Conservation (phyloP, 2,113 vertebrate genomes). For the Hypomesus transpacificus region DNA sequence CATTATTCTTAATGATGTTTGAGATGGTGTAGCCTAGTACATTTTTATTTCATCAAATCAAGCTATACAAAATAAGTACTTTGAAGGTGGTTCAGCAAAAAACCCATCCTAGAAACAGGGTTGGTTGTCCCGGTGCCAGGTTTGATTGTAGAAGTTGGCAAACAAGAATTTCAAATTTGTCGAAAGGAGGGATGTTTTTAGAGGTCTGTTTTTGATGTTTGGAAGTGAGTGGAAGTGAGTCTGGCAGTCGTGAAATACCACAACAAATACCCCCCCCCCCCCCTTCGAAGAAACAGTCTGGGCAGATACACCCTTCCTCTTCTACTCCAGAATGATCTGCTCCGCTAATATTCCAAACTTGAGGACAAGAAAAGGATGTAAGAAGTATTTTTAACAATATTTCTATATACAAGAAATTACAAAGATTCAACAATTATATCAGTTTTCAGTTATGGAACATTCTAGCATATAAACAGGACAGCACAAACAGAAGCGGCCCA, state of each 20-base stretch:
- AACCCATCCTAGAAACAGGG: not conserved
- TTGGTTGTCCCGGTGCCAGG: not conserved
- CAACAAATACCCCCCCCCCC: slow-evolving; percentile 35
- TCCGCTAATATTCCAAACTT: no score
- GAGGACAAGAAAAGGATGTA: no score
- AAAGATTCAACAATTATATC: no score
- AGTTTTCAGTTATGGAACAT: no score
- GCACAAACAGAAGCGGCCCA: no score
- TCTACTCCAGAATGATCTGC: no score
- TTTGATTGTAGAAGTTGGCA: not conserved
- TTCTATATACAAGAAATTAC: no score
- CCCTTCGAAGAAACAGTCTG: slow-evolving; percentile 14
- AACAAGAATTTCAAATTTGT: not conserved
- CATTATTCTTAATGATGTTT: not conserved
- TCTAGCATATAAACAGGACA: no score
- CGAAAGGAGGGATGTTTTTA: not conserved
- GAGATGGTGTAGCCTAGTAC: no score
- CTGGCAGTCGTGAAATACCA: slow-evolving; percentile 46
- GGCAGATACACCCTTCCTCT: no score
- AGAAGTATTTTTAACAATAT: no score
- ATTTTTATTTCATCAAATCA: no score
- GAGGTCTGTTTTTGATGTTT: not conserved
- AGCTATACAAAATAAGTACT: not conserved
- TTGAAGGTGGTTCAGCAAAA: not conserved
- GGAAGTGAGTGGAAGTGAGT: not conserved